Percentiles rank a stretch among this genome's conserved stretches.
Evolutionary conservation across 2,113 vertebrate genomes (phyloP).

Genomic region (Junco hyemalis): DNA sequence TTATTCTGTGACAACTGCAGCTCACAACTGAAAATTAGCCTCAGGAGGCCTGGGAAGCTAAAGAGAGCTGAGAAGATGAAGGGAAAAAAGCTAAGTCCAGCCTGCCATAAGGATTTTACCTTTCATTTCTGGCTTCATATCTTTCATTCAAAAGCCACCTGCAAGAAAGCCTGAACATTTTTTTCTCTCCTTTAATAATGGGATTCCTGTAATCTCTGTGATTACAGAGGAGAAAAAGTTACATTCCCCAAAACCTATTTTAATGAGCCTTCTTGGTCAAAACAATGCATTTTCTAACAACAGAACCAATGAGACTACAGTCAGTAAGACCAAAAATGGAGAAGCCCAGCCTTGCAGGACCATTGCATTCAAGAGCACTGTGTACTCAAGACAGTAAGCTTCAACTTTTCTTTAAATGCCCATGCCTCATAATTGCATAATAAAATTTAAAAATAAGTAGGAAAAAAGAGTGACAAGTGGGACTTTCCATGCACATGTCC

Average conservation of each 20-base stretch:
- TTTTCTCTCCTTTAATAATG: neutral
- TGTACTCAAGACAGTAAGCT: neutral
- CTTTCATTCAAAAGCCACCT: neutral
- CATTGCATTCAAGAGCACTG: neutral
- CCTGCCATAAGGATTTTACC: neutral
- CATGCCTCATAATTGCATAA: neutral
- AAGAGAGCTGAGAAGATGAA: neutral
- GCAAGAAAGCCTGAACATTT: neutral
- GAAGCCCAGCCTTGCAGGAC: neutral
- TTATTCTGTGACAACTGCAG: neutral
- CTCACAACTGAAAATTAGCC: neutral
- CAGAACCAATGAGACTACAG: neutral
- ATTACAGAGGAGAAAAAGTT: neutral
- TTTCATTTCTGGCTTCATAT: neutral
- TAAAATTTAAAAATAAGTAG: neutral
- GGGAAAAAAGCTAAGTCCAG: neutral
- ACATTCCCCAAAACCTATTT: neutral
- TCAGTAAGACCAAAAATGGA: neutral
- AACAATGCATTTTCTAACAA: neutral
- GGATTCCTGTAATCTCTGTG: neutral
- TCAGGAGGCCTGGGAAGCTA: neutral
- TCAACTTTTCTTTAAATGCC: neutral
- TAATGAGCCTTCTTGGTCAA: neutral
- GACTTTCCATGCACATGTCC: rapidly evolving
- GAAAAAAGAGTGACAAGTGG: neutral